Evolutionary conservation across 2,888 invertebrate genomes (phyloP), one percentile per base, ranked within the genome.

Genomic region (Drosophila atroscutellata): DNA sequence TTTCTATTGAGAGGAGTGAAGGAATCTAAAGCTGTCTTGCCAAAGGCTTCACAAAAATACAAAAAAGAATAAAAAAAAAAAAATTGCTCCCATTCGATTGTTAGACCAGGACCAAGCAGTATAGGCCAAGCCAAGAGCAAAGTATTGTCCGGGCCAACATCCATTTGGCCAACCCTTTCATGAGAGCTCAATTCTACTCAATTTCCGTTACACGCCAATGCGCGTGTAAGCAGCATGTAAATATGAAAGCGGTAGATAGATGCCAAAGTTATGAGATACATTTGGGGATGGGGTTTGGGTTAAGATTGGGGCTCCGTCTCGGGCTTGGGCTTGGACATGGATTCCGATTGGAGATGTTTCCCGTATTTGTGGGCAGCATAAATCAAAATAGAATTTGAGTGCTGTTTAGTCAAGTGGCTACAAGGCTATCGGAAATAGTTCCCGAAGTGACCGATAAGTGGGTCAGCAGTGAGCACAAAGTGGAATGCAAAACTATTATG

Each of bases 201-300:
- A 83, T 86, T 86, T 84, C 85, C 82, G 85, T 84, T 85, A 82
- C 85, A 82, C 80, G 78, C 80, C 85, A 84, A 78, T 85, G 85
- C 85, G 85, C 87, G 83, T 86, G 80, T 85, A 85, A 85, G 85
- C 74, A 86, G 87, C 87, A 85, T 86, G 87, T 85, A 85, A 82
- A 84, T 84, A 86, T 77, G 81, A 83, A 79, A 75, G 76, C 74
- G 66, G 75, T 63, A 86, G 69, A 83, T 73, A 58, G 86, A 86
- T 83, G 84, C 73, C 75, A 72, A 75, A 86, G 86, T 86, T 84
- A 86, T 84, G 81, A 83, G 81, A 75, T 81, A 73, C 81, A 84
- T 67, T 74, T 77, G 57, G 56, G 57, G 57, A 47, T 63, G 34
- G n/a, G 3, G 13, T 7, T 18, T 24, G 39, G 28, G 15, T 51